Evolutionary conservation across 2,113 vertebrate species (phyloP).

Genomic region (Ciconia boyciana): DNA sequence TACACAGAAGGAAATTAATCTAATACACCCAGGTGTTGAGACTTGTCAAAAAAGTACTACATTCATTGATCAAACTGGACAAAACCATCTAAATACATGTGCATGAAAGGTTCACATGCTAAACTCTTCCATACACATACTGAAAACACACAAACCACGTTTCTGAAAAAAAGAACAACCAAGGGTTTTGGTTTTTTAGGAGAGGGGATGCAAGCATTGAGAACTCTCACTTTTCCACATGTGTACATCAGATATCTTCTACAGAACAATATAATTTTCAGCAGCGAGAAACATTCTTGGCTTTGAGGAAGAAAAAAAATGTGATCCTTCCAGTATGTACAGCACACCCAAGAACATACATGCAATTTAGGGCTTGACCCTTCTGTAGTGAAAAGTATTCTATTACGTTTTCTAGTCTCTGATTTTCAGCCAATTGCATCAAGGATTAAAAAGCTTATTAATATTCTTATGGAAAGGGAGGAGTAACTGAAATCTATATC

Average conservation of each 20-base stretch:
- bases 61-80: background rate
- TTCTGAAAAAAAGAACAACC: background rate
- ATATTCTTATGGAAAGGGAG: conserved; percentile 8
- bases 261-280: background rate
- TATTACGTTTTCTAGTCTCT: background rate
- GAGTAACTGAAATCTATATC: background rate
- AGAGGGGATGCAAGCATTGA: background rate
- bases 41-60: background rate
- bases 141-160: background rate
- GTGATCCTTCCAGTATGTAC: background rate
- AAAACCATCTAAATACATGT: background rate
- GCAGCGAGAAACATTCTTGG: background rate
- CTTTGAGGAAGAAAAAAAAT: background rate
- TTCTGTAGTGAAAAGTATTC: background rate
- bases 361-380: background rate
- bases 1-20: background rate
- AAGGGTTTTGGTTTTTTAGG: background rate
- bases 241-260: background rate
- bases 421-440: background rate
- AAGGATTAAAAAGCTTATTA: background rate
- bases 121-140: background rate
- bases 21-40: background rate
- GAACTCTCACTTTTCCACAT: background rate
- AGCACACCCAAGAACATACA: background rate
- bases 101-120: background rate